phyloP scores from a whole-genome alignment of 2,888 invertebrate genomes.

The Caenorhabditis becei region DNA sequence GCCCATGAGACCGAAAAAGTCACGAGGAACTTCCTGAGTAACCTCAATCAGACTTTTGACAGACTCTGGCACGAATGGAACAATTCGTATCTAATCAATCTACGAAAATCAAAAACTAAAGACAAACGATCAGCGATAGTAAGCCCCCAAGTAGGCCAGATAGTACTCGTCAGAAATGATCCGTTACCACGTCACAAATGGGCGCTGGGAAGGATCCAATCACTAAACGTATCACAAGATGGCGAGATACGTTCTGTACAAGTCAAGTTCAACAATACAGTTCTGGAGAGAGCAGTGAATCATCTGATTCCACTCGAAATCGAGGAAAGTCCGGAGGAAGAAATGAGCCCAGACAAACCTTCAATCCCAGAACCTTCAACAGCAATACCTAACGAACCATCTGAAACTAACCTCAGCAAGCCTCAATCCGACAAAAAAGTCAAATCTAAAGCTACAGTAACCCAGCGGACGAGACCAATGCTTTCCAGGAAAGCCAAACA shows the following conservation, averaged over 20 bases:
- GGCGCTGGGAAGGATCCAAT: slow-evolving; percentile 8
- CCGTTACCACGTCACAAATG: neutral
- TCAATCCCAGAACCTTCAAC: too few relatives aligned
- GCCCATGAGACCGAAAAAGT: neutral
- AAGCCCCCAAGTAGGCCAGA: neutral
- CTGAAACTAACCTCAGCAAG: too few relatives aligned
- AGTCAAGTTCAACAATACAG: neutral
- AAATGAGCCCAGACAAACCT: neutral
- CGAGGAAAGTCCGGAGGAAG: neutral
- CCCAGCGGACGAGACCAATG: too few relatives aligned
- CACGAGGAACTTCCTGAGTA: neutral
- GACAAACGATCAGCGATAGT: neutral
- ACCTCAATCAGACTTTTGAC: too few relatives aligned
- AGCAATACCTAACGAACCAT: too few relatives aligned
- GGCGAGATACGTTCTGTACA: neutral
- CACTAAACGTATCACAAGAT: neutral
- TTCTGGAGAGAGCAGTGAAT: neutral
- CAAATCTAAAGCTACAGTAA: too few relatives aligned
- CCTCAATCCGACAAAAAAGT: too few relatives aligned
- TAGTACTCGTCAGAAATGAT: neutral
- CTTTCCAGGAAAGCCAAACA: too few relatives aligned
- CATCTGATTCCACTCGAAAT: slow-evolving; percentile 14
- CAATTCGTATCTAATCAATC: too few relatives aligned
- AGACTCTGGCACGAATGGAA: neutral
- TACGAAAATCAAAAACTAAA: neutral